phyloP scores from a whole-genome alignment of 1,140 invertebrate species.

The Drosophila leontia region DNA sequence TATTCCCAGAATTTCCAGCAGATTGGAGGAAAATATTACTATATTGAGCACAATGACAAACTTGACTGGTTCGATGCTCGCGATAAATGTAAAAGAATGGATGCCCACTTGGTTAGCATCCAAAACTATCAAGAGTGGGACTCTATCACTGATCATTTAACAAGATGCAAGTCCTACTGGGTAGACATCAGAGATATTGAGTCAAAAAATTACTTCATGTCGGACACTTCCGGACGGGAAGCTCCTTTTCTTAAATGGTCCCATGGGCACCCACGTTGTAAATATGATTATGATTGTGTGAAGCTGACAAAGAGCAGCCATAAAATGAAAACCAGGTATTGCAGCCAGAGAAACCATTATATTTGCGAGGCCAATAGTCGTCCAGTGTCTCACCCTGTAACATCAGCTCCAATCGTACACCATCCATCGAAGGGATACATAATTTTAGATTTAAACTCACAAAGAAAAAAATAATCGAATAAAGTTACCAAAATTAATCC shows the following conservation, averaged over 20 bases:
- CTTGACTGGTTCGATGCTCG: background rate
- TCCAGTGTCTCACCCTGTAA: background rate
- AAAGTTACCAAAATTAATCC: too few relatives aligned
- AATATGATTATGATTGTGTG: background rate
- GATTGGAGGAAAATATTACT: background rate
- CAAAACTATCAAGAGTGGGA: background rate
- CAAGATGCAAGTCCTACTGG: background rate
- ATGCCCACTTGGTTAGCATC: constrained; percentile 7
- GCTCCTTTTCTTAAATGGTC: background rate
- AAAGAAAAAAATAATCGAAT: too few relatives aligned
- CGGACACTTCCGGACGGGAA: background rate
- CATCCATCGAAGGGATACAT: background rate
- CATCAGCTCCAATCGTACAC: background rate
- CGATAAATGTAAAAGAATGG: background rate
- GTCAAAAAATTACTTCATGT: background rate
- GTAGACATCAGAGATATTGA: background rate
- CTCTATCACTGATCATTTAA: background rate
- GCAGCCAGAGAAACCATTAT: background rate
- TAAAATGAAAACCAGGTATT: background rate
- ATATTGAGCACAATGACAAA: background rate
- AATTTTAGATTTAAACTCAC: too few relatives aligned
- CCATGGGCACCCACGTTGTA: background rate
- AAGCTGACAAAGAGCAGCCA: background rate
- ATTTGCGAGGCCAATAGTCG: background rate
- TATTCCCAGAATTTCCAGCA: background rate